Percentiles rank a stretch among this genome's conserved stretches.
Conservation (phyloP, 1,140 invertebrate genomes). For the Himalopsyche phryganea region DNA sequence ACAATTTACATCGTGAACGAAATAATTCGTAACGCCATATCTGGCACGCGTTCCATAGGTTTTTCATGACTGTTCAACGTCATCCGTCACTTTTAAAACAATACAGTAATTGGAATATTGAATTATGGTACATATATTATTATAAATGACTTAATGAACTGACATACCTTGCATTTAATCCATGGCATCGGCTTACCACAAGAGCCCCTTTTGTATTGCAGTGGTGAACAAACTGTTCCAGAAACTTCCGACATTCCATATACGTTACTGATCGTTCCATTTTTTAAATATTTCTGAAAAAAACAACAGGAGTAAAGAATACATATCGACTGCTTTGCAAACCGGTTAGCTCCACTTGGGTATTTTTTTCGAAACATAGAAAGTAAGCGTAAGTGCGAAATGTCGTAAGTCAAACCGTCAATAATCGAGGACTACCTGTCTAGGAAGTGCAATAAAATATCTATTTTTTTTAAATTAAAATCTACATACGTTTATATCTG, state of each 20-base stretch:
- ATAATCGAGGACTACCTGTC: neutral
- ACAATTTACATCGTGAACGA: too few relatives aligned
- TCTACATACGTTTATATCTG: too few relatives aligned
- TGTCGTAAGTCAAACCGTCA: neutral
- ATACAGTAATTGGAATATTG: too few relatives aligned
- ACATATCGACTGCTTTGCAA: neutral
- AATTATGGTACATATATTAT: too few relatives aligned
- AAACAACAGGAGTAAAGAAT: neutral
- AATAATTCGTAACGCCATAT: too few relatives aligned
- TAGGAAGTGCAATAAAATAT: neutral
- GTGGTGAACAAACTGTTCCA: neutral
- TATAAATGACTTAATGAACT: neutral
- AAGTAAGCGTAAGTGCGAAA: neutral
- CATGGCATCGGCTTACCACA: slow-evolving; percentile 15
- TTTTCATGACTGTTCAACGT: too few relatives aligned
- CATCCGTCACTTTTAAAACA: too few relatives aligned
- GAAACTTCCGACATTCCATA: slow-evolving; percentile 21
- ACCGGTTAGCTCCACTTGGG: neutral
- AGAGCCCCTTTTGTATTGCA: slow-evolving; percentile 3
- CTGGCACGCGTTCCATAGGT: too few relatives aligned
- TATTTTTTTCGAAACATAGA: neutral
- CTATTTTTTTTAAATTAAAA: neutral
- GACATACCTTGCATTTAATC: slow-evolving; percentile 24
- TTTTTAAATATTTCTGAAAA: slow-evolving; percentile 21
- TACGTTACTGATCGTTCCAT: slow-evolving; percentile 2